Conservation (phyloP, 2,888 invertebrate species). For the Drosophila merina region DNA sequence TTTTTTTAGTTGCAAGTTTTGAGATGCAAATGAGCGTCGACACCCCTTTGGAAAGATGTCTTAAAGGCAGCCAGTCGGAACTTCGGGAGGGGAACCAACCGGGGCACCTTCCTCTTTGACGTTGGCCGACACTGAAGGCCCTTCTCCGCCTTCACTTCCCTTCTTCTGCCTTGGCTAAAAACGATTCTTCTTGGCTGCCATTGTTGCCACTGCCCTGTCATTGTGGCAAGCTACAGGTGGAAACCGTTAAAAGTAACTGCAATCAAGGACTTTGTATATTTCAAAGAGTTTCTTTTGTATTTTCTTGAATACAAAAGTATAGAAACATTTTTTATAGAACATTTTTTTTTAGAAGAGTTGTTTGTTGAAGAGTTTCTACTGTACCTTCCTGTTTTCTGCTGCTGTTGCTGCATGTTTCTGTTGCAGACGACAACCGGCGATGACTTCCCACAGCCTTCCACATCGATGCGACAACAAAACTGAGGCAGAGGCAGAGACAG, state of each 20-base stretch:
- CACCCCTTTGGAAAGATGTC: slow-evolving; percentile 51
- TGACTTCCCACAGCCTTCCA: slow-evolving; percentile 69
- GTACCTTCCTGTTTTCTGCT: slow-evolving; percentile 6
- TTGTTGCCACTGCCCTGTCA: slow-evolving; percentile 62
- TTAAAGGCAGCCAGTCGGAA: slow-evolving; percentile 69
- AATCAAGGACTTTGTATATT: too few relatives aligned
- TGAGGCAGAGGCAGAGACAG: slow-evolving; percentile 26
- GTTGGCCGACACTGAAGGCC: slow-evolving; percentile 38
- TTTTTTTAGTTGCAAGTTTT: slow-evolving; percentile 1
- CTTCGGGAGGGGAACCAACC: slow-evolving; percentile 17
- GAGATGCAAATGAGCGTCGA: slow-evolving; percentile 39
- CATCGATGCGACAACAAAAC: slow-evolving; percentile 48
- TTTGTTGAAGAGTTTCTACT: background rate
- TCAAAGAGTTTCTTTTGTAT: background rate
- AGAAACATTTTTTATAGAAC: too few relatives aligned
- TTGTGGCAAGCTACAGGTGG: slow-evolving; percentile 57
- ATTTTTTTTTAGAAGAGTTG: too few relatives aligned
- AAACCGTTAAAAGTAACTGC: background rate
- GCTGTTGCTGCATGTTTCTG: slow-evolving; percentile 29
- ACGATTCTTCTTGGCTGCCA: slow-evolving; percentile 41
- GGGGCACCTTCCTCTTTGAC: slow-evolving; percentile 56
- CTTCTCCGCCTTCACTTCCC: background rate
- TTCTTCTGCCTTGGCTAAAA: slow-evolving; percentile 48
- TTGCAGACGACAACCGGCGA: slow-evolving; percentile 47
- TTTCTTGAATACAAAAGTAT: background rate